These are phyloP conservation scores for Archocentrus centrarchus DNA, from an alignment of 2,113 vertebrate species.

Conservation along the genomic window DNA sequence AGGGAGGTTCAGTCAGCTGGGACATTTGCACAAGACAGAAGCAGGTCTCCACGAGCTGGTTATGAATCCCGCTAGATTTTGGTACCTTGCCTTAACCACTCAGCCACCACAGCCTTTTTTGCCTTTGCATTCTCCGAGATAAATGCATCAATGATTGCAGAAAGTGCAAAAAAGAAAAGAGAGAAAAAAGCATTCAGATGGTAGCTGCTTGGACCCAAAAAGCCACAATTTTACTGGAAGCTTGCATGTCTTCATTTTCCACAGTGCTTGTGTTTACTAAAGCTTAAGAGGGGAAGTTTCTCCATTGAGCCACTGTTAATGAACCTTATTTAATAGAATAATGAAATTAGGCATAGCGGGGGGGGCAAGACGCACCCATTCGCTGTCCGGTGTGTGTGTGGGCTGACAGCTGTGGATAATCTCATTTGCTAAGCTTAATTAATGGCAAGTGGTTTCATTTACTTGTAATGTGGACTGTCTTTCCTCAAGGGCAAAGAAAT, in stretches of 20 bases:
- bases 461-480: slow-evolving; percentile 48
- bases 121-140: background rate
- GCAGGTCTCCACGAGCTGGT: too few relatives aligned
- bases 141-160: background rate
- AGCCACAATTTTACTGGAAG: background rate
- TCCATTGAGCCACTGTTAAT: slow-evolving; percentile 51
- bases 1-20: too few relatives aligned
- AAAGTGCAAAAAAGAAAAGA: background rate
- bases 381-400: slow-evolving; percentile 21
- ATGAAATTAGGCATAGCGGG: slow-evolving; percentile 69
- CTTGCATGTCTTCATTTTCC: background rate
- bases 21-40: too few relatives aligned
- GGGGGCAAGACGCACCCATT: slow-evolving; percentile 25
- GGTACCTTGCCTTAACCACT: background rate
- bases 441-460: slow-evolving; percentile 62
- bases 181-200: background rate
- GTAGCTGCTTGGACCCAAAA: background rate
- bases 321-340: slow-evolving; percentile 72
- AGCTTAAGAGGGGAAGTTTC: slow-evolving; percentile 13
- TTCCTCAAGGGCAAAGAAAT: slow-evolving; percentile 71
- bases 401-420: slow-evolving; percentile 75
- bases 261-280: slow-evolving; percentile 35
- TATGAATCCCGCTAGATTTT: background rate
- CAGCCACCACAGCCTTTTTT: background rate
- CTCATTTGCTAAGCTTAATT: slow-evolving; percentile 69